Base-by-base conservation (phyloP, 1,140 invertebrate genomes). In the Augochlora pura region DNA sequence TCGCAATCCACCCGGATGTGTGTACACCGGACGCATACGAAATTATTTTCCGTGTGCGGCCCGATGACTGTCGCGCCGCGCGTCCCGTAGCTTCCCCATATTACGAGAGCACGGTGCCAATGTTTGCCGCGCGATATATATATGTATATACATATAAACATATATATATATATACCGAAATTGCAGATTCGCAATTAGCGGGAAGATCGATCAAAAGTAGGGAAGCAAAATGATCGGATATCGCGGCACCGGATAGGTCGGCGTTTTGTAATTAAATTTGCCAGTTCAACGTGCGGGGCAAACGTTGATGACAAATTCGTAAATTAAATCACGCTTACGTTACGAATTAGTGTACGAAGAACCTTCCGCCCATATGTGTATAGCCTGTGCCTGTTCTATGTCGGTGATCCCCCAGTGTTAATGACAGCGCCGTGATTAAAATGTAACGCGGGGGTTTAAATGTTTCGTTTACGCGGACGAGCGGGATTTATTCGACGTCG, bases 191-290 rank as follows among this genome's bases (percentile, higher is more conserved):
- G 57, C 69, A 62, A 77, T 77, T 70, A 76, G 66, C 39, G n/a
- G 25, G 18, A 27, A 32, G 75, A 70, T 70, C 57, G 75, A 77
- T 70, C 25, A n/a, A 62, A 77, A 63, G 57, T 70, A 77, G 69
- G 49, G 66, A 62, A 49, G 54, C 75, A 42, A 39, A 62, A 77
- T 25, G 21, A 25, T 16, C 18, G 18, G 5, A 7, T 25, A 23
- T 10, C 21, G 7, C 21, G 9, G 18, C 12, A 3, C 6, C 8
- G 16, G 23, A 14, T 14, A 21, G 16, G 18, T 23, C n/a, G 54
- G 25, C 42, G 69, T 69, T 69, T 70, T 62, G n/a, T 77, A 52
- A 70, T 77, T 77, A 60, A 62, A 77, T 77, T 77, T 60, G 6
- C 25, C 27, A 4, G 10, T 14, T n/a, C 16, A 38, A 25, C 14